These are phyloP conservation scores for Adrianichthys oophorus DNA, from an alignment of 2,797 vertebrate species.

Conservation along the genomic window DNA sequence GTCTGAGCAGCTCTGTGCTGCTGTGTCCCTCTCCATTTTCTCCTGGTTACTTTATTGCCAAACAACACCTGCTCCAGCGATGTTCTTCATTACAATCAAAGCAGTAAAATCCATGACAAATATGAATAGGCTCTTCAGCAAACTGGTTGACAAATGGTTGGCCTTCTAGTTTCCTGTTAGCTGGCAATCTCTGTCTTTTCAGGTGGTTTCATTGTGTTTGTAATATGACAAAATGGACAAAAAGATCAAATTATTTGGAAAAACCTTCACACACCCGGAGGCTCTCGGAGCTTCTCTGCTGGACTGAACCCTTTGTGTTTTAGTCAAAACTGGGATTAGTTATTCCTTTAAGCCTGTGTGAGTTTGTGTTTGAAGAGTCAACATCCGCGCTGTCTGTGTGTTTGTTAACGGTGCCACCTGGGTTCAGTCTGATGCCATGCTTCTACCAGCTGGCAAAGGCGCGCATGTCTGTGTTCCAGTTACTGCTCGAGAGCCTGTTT, in stretches of 20 bases:
- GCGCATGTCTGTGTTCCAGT: conserved; percentile 14
- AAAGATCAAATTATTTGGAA: conserved; percentile 12
- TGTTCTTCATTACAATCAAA: conserved; percentile 14
- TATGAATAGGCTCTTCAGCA: conserved; percentile 26
- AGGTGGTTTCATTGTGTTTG: conserved; percentile 26
- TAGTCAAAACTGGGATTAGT: background rate
- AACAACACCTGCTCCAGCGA: conserved; percentile 29
- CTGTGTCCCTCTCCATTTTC: conserved; percentile 13
- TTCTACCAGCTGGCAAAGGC: conserved; percentile 52
- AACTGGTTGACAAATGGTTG: conserved; percentile 39
- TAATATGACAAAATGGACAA: conserved; percentile 14
- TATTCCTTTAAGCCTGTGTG: conserved; percentile 2
- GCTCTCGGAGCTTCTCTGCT: conserved; percentile 35
- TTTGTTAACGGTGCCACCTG: conserved; percentile 46
- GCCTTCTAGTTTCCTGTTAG: conserved; percentile 12
- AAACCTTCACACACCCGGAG: conserved; percentile 29
- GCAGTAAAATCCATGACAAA: conserved; percentile 27
- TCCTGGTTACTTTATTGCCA: conserved; percentile 28
- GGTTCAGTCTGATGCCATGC: conserved; percentile 42
- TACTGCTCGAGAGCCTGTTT: conserved; percentile 26
- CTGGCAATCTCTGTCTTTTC: conserved; percentile 21
- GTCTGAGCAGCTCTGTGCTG: conserved; percentile 19
- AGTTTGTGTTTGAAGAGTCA: conserved; percentile 9
- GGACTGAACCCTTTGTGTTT: conserved; percentile 1
- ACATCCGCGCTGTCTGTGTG: conserved; percentile 18